A percentile compares a stretch with the other conserved stretches of the same genome.
These are phyloP conservation scores for Fragum fragum DNA, from an alignment of 2,888 invertebrate genomes.

Conservation along the genomic window DNA sequence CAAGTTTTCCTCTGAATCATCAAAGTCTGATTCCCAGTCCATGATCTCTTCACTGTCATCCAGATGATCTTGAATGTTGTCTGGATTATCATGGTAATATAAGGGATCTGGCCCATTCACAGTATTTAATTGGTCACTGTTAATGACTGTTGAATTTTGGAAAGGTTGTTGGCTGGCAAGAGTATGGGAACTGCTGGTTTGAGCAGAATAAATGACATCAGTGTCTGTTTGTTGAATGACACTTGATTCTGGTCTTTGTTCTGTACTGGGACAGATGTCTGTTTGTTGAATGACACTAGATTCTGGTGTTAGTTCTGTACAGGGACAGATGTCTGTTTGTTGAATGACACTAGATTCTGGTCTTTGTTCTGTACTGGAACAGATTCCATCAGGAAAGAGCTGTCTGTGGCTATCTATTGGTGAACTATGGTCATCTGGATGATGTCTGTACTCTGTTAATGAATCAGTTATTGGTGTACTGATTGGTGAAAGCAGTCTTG, in stretches of 20 bases:
- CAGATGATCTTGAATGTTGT: slow-evolving; percentile 27
- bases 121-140: background rate
- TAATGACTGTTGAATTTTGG: background rate
- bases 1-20: slow-evolving; percentile 52
- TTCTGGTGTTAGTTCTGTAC: too few relatives aligned
- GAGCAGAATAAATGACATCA: too few relatives aligned
- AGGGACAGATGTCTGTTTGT: background rate
- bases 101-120: background rate
- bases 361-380: background rate
- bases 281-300: too few relatives aligned
- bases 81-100: background rate
- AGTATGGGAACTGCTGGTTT: background rate
- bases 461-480: background rate
- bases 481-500: background rate
- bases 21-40: slow-evolving; percentile 51
- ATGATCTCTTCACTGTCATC: slow-evolving; percentile 48
- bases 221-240: background rate
- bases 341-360: background rate
- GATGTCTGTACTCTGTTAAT: background rate
- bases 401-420: slow-evolving; percentile 33
- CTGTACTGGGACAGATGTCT: slow-evolving; percentile 4
- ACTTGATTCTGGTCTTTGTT: background rate
- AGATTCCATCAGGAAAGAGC: slow-evolving; percentile 42
- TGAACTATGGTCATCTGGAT: slow-evolving; percentile 4
- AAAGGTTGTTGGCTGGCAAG: background rate